Evolutionary conservation across 1,140 invertebrate species (phyloP).

Genomic region (Phenacoccus solenopsis): DNA sequence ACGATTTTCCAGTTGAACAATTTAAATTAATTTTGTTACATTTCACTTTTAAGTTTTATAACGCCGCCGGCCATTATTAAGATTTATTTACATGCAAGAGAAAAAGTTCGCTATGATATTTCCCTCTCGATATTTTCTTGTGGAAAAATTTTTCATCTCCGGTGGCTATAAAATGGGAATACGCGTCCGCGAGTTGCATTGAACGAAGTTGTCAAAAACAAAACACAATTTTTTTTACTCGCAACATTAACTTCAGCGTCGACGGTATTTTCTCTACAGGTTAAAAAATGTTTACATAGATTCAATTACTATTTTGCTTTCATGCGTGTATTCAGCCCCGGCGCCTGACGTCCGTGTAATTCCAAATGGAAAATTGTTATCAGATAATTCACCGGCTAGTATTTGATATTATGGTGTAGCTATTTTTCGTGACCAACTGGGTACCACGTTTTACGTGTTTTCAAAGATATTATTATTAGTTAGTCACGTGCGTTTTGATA

Average conservation of each 20-base stretch:
- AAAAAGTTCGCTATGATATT: neutral
- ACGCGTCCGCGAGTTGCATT: neutral
- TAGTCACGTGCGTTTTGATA: too few relatives aligned
- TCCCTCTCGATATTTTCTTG: neutral
- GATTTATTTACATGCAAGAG: neutral
- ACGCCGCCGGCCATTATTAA: neutral
- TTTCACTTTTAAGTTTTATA: conserved; percentile 9
- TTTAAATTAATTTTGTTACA: neutral
- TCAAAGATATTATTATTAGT: too few relatives aligned
- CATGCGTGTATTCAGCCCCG: too few relatives aligned
- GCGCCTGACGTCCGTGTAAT: too few relatives aligned
- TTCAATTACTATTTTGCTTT: too few relatives aligned
- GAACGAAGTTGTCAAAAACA: neutral
- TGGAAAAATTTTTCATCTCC: neutral
- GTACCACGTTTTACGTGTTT: too few relatives aligned
- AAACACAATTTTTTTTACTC: neutral
- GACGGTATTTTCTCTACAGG: neutral
- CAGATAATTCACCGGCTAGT: too few relatives aligned
- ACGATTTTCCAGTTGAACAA: neutral
- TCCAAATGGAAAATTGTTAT: too few relatives aligned
- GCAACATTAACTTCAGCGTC: conserved; percentile 7
- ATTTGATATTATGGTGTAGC: too few relatives aligned
- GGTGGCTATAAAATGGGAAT: neutral
- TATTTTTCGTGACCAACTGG: too few relatives aligned
- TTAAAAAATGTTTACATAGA: too few relatives aligned